These are phyloP conservation scores for Germaria angustata DNA, from an alignment of 2,888 invertebrate genomes.

Conservation along the genomic window DNA sequence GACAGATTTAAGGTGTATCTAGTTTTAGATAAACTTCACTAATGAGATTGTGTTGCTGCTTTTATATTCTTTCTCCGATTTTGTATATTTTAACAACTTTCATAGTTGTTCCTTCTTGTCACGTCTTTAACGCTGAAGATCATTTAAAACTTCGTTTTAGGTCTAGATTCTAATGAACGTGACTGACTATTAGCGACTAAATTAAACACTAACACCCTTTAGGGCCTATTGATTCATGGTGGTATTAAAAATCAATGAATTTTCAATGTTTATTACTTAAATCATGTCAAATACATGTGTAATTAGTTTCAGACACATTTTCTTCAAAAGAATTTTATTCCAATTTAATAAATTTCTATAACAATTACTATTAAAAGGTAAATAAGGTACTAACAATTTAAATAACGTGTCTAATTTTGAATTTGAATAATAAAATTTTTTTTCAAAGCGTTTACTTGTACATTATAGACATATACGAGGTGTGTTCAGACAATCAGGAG, in stretches of 20 bases:
- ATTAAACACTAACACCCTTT: neutral
- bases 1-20: neutral
- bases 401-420: too few species aligned
- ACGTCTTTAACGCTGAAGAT: constrained; percentile 55
- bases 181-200: constrained; percentile 35
- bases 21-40: constrained; percentile 37
- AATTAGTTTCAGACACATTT: constrained; percentile 37
- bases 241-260: constrained; percentile 51
- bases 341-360: neutral
- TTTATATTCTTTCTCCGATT: neutral
- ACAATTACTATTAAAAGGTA: neutral
- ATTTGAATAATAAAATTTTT: too few species aligned
- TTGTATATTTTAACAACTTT: constrained; percentile 1
- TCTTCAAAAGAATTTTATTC: neutral
- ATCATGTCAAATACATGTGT: constrained; percentile 59
- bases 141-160: constrained; percentile 55
- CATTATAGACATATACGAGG: too few species aligned
- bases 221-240: constrained; percentile 34
- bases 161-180: constrained; percentile 63
- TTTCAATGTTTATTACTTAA: constrained; percentile 42
- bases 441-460: too few species aligned
- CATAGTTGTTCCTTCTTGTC: constrained; percentile 39
- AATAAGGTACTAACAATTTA: neutral
- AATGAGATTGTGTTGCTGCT: constrained; percentile 16
- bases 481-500: too few species aligned